These are phyloP conservation scores for Polypedilum pembai DNA, from an alignment of 1,140 invertebrate species.

Conservation along the genomic window DNA sequence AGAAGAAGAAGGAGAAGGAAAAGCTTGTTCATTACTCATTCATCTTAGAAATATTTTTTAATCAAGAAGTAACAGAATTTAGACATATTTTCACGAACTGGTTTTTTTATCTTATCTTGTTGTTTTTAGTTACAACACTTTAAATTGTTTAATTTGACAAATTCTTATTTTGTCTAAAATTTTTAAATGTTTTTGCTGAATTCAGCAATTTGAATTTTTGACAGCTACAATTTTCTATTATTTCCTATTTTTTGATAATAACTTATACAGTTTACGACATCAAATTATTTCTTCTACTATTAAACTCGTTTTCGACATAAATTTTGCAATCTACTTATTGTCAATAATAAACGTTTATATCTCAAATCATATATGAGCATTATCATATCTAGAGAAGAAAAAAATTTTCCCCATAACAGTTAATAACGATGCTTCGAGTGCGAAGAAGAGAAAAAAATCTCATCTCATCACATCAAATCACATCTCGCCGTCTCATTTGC, in stretches of 20 bases:
- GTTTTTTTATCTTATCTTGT: no score
- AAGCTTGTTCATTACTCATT: no score
- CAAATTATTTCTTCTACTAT: background rate
- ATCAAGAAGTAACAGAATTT: no score
- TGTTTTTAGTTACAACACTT: no score
- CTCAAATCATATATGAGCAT: background rate
- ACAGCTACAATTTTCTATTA: no score
- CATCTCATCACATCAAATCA: background rate
- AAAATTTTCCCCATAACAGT: background rate
- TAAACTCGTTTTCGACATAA: no score
- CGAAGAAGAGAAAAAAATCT: background rate
- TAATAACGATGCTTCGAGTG: background rate
- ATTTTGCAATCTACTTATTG: background rate
- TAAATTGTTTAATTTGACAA: no score
- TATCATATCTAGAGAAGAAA: background rate
- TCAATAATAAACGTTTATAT: background rate
- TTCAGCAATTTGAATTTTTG: background rate
- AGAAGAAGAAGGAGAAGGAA: no score
- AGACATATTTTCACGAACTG: no score
- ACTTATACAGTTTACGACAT: background rate
- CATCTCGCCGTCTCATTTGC: slow-evolving; percentile 9
- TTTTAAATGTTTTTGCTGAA: background rate
- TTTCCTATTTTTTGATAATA: background rate
- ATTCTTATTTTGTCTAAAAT: background rate
- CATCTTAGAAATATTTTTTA: no score